Evolutionary conservation across 2,888 invertebrate species (phyloP), one percentile per base, ranked within the genome.

Genomic region (Sinohyriopsis cumingii): DNA sequence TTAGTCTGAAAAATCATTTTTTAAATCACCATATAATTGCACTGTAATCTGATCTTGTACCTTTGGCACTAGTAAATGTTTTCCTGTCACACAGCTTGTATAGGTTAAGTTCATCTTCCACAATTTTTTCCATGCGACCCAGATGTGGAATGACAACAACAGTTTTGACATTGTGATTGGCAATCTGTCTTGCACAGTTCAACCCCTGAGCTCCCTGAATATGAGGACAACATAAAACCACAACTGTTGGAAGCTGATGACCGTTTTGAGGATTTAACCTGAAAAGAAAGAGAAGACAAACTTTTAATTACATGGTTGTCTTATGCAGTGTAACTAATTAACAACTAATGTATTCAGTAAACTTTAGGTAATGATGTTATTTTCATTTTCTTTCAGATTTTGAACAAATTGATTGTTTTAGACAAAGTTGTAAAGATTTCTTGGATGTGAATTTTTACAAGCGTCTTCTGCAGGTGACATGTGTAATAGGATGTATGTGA

Each of bases 171-270:
- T 95, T 95, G 90, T 96, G 96, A 85, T 95, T 93, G 67, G 94
- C 93, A 78, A 96, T 92, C 89, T 96, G 94, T 20, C 96, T 93
- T 33, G 87, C 87, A 81, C 94, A 94, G 83, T 93, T 93, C 24
- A 95, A 92, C 33, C 94, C 96, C 66, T 94, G 92, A 64, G 94
- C 94, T 15, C 91, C 91, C 77, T 91, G 91, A 86, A 92, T 91
- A 89, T 95, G 94, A 54, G 94, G 92, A 81, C 93, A 93, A 84
- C 93, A 93, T 72, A 96, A 91, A 74, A 95, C 93, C 68, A 94
- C 94, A 64, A 95, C 95, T 63, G 93, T 93, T 68, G 96, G 96
- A 92, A 94, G 93, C 91, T 97, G 97, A 91, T 97, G 97, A 75
- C 94, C 94, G 90, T 97, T 97, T 84, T 94, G 93, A 62, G 96